Evolutionary conservation across 2,113 vertebrate genomes (phyloP), one percentile per base, ranked within the genome.

Genomic region (Nibea albiflora): DNA sequence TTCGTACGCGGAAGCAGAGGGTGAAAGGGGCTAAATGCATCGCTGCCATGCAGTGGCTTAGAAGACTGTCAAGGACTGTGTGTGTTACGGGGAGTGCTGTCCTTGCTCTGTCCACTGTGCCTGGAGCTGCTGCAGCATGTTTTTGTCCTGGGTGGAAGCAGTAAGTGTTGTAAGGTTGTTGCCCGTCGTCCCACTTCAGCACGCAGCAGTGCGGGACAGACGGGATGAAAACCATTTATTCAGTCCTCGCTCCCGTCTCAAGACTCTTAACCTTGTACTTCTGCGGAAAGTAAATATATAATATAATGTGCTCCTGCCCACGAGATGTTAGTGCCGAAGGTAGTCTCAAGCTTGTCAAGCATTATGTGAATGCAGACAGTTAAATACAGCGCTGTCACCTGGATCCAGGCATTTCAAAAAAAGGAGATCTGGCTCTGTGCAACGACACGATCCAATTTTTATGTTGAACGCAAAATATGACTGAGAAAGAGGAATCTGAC

Each of bases 81-180:
- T 67, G 69, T 79, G 69, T 69, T 52, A 9, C 62, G 26, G 52
- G 17, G 56, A 64, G 67, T 4, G 50, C 53, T 52, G 68, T 73
- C 76, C 57, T 74, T 15, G 60, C 67, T 0, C 49, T 71, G 58
- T 56, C 65, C 35, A 3, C 26, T 17, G 20, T 26, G 58, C 75
- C 19, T 15, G 60, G 44, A 80, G 76, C 76, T 77, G 74, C 17
- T 73, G 80, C 81, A 89, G 71, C 78, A 80, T 62, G 65, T 63
- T 35, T 86, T 60, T 87, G 61, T 75, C 56, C 78, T 47, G 70
- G 66, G 44, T 66, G 88, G 88, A 93, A 92, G 85, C 78, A 79
- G 74, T 78, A 78, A 47, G 76, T 54, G 78, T 71, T 85, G 73
- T 70, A 50, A 49, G 47, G 49, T 69, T 57, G 56, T 28, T 39